Conservation (phyloP, 1,140 invertebrate species). For the Lepeophtheirus salmonis region DNA sequence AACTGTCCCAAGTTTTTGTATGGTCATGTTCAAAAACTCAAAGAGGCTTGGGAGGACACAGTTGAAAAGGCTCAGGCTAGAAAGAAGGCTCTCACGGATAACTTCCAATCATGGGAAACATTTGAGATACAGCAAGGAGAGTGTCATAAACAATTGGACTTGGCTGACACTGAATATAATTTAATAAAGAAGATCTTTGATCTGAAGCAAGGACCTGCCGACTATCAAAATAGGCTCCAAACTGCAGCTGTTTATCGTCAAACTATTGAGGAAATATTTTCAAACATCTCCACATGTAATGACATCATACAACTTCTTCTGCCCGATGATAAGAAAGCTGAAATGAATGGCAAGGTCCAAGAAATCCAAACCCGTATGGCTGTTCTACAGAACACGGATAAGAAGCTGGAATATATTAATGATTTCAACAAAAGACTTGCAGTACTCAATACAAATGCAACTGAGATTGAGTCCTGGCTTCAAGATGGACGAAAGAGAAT, state of each 20-base stretch:
- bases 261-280: constrained; percentile 20
- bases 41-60: constrained; percentile 23
- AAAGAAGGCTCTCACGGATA: constrained; percentile 19
- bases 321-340: constrained; percentile 22
- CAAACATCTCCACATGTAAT: constrained; percentile 19
- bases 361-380: constrained; percentile 21
- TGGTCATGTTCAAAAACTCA: constrained; percentile 22
- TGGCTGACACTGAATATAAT: constrained; percentile 22
- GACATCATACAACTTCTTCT: constrained; percentile 21
- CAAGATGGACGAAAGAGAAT: constrained; percentile 21
- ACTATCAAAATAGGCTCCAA: constrained; percentile 22
- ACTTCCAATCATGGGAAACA: constrained; percentile 21
- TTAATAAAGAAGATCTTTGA: constrained; percentile 23
- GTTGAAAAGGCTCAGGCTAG: constrained; percentile 21
- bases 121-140: constrained; percentile 22
- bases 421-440: constrained; percentile 20
- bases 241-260: constrained; percentile 21
- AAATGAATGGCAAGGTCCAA: constrained; percentile 22
- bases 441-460: constrained; percentile 20
- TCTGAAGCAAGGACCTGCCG: constrained; percentile 22
- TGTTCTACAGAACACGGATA: constrained; percentile 21
- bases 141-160: constrained; percentile 21
- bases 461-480: constrained; percentile 21
- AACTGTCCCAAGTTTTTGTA: constrained; percentile 23
- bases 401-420: constrained; percentile 18